Conservation (phyloP, 2,797 vertebrate species). For the Prunella strophiata region DNA sequence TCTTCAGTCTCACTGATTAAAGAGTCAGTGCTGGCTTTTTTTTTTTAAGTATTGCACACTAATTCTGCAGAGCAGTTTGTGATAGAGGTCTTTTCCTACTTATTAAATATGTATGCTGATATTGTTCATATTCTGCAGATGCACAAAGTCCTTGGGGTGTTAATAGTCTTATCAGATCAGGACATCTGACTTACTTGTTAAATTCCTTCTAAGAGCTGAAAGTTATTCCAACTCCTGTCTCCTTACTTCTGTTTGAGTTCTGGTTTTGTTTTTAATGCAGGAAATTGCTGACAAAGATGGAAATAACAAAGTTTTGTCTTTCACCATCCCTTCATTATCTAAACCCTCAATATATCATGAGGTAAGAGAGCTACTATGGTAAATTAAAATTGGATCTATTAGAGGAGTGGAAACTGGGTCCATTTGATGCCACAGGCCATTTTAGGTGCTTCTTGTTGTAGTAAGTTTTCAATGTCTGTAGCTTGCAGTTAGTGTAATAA, state of each 20-base stretch:
- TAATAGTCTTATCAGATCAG: neutral
- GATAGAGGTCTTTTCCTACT: neutral
- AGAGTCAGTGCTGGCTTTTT: neutral
- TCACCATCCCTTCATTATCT: constrained; percentile 96
- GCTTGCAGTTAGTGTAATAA: neutral
- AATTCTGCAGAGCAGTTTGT: neutral
- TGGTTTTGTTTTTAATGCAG: constrained; percentile 73
- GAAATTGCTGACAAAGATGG: constrained; percentile 99
- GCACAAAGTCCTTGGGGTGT: neutral
- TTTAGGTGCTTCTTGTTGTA: constrained; percentile 10
- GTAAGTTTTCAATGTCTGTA: neutral
- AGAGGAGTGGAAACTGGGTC: constrained; percentile 9
- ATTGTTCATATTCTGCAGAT: neutral
- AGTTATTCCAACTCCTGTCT: neutral
- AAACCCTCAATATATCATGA: constrained; percentile 99
- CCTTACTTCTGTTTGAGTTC: neutral
- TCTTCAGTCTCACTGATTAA: neutral
- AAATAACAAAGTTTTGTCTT: constrained; percentile 96
- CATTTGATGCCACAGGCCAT: neutral
- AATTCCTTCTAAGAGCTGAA: neutral
- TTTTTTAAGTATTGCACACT: neutral
- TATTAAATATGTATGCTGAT: neutral
- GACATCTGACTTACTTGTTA: neutral
- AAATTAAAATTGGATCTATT: constrained; percentile 26
- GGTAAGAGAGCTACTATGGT: constrained; percentile 74